These are phyloP conservation scores for Platichthys flesus DNA, from an alignment of 2,113 vertebrate genomes.

Conservation along the genomic window DNA sequence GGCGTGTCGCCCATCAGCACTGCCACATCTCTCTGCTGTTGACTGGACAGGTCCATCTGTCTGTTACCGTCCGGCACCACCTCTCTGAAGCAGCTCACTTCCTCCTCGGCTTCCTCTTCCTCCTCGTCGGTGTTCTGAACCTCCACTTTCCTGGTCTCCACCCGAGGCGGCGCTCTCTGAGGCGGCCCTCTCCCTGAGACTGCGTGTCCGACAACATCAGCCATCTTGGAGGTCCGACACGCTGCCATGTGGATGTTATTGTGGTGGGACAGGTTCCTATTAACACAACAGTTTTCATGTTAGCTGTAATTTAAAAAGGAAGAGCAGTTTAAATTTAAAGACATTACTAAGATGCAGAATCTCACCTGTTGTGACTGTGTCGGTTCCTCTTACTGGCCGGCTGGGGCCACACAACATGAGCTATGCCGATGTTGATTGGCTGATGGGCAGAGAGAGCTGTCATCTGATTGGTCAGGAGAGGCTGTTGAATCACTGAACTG, in stretches of 20 bases:
- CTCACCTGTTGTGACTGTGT: conserved; percentile 91
- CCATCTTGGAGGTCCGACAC: conserved; percentile 89
- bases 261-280: conserved; percentile 84
- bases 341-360: not conserved
- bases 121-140: conserved; percentile 80
- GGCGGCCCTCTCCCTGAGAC: conserved; percentile 50
- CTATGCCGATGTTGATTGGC: conserved; percentile 95
- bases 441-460: conserved; percentile 90
- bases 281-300: not conserved
- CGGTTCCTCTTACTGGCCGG: conserved; percentile 89
- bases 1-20: conserved; percentile 89
- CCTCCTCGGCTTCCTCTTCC: conserved; percentile 75
- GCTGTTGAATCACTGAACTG: conserved; percentile 89
- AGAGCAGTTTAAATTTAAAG: not conserved
- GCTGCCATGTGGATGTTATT: conserved; percentile 85
- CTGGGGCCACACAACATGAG: conserved; percentile 97
- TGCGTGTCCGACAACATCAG: conserved; percentile 79
- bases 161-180: conserved; percentile 42
- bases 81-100: conserved; percentile 81
- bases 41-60: conserved; percentile 65
- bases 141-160: conserved; percentile 28
- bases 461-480: conserved; percentile 93
- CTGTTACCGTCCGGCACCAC: conserved; percentile 71
- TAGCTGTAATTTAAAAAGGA: not conserved
- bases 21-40: conserved; percentile 71